Evolutionary conservation across 1,140 invertebrate species (phyloP).

Genomic region (Caenorhabditis tropicalis): DNA sequence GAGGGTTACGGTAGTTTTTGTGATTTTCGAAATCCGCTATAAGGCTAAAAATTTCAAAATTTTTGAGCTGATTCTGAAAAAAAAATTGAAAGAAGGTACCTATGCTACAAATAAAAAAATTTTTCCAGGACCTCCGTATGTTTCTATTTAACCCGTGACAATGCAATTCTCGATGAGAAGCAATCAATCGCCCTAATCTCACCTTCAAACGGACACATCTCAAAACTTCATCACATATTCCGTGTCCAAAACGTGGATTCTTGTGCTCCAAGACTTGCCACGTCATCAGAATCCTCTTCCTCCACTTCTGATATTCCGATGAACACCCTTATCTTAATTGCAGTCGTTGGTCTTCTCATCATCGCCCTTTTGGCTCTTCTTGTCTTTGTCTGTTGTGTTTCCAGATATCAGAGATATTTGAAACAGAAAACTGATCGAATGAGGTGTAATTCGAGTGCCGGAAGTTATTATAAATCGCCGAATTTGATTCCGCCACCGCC

Average conservation of each 20-base stretch:
- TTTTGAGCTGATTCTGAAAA: neutral
- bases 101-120: too few species aligned
- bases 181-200: neutral
- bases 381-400: constrained; percentile 11
- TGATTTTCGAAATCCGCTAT: too few species aligned
- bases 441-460: constrained; percentile 7
- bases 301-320: neutral
- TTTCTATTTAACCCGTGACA: constrained; percentile 11
- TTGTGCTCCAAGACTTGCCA: neutral
- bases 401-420: constrained; percentile 2
- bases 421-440: neutral
- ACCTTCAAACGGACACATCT: constrained; percentile 11
- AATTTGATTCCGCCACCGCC: constrained; percentile 22
- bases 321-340: neutral
- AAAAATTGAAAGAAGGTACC: neutral
- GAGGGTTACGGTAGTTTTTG: too few species aligned
- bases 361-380: neutral
- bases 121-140: constrained; percentile 18
- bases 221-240: constrained; percentile 26
- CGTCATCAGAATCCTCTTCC: neutral
- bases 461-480: constrained; percentile 19
- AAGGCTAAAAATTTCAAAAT: neutral
- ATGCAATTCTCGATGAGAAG: constrained; percentile 3
- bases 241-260: neutral
- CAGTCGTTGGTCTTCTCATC: neutral